Evolutionary conservation across 1,140 invertebrate genomes (phyloP), one percentile per base, ranked within the genome.

Genomic region (Lasaia peninsularis): DNA sequence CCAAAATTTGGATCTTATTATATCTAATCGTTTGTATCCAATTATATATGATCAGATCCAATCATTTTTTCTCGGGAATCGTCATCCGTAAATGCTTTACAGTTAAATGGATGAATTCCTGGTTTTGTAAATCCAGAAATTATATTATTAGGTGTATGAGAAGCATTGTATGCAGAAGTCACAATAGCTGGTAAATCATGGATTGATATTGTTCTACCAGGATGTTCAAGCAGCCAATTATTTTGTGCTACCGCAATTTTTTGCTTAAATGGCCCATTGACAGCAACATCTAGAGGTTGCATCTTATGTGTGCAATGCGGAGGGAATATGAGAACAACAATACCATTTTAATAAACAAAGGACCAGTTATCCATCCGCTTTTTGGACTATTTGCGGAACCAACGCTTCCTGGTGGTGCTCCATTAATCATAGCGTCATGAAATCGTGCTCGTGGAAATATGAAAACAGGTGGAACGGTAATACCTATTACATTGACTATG

Each of bases 201-300:
- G 2, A 69, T 69, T 2, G 57, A 50, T 16, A 69, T 68, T 1
- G 60, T 65, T 62, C 52, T 63, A 0, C 67, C 67, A 10, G 89
- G 54, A 62, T 69, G 52, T 35, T 57, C 52, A 4, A 71, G 33
- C 56, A 77, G 60, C 75, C 80, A 84, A 52, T 69, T 54, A 59
- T 79, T 75, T 28, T 69, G 66, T 9, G 60, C 60, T 1, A 60
- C 58, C 24, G 51, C 8, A 2, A 60, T 11, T 24, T 61, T 37
- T 6, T 6, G 24, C 64, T 85, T 83, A 11, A 86, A 75, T 16
- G 73, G 66, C 12, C 69, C 71, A 69, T 69, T 90, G 6, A 90
- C 75, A 2, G 69, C 67, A 0, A 80, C 65, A 62, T 91, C 90
- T 2, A 91, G 58, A 1, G 89, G 89, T 62, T 90, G 89, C 35